phyloP scores from a whole-genome alignment of 1,140 invertebrate species.

The Drosophila asahinai region DNA sequence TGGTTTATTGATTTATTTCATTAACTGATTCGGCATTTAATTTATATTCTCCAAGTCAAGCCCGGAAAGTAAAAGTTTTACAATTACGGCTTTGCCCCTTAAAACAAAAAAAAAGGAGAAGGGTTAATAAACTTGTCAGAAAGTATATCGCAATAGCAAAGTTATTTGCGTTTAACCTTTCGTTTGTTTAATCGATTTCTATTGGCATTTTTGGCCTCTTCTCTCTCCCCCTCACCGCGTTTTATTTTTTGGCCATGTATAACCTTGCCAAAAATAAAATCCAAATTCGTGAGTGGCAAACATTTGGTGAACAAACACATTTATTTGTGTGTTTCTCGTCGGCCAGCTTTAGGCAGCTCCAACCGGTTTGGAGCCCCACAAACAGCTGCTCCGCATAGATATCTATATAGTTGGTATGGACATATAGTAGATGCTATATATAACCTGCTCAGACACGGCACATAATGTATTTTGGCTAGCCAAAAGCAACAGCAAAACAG shows the following conservation, averaged over 20 bases:
- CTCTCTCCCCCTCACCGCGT: background rate
- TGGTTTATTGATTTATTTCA: background rate
- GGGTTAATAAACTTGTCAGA: slow-evolving; percentile 74
- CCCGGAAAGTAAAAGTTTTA: slow-evolving; percentile 62
- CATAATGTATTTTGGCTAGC: slow-evolving; percentile 44
- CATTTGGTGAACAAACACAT: slow-evolving; percentile 61
- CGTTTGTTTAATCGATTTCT: slow-evolving; percentile 79
- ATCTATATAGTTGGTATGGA: slow-evolving; percentile 40
- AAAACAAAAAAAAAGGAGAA: slow-evolving; percentile 2
- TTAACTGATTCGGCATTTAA: background rate
- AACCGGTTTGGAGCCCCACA: slow-evolving; percentile 49
- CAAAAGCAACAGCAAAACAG: slow-evolving; percentile 39
- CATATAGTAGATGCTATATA: slow-evolving; percentile 22
- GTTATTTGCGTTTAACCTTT: slow-evolving; percentile 71
- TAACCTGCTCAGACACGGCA: slow-evolving; percentile 35
- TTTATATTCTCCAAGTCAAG: background rate
- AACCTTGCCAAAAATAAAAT: slow-evolving; percentile 77
- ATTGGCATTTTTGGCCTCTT: slow-evolving; percentile 17
- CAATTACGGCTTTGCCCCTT: background rate
- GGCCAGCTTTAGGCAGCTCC: slow-evolving; percentile 40
- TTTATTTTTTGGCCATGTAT: slow-evolving; percentile 31
- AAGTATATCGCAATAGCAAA: slow-evolving; percentile 21
- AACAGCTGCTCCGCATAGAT: slow-evolving; percentile 65
- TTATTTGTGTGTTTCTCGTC: slow-evolving; percentile 9
- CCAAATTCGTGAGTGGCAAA: slow-evolving; percentile 51